Base-by-base conservation (phyloP, 2,888 invertebrate species). In the Anthrax anthrax region DNA sequence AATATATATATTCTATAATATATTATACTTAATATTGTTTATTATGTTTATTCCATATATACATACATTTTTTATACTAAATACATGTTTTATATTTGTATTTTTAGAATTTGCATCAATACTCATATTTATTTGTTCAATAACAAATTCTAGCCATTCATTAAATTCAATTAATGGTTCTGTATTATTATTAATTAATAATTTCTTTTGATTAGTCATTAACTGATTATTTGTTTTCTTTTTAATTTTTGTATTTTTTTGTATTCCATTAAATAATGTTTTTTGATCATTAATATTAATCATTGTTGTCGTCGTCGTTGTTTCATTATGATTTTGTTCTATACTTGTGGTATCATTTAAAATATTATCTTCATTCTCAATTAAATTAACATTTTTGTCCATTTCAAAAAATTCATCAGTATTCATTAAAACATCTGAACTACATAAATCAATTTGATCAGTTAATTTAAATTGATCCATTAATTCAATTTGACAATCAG, bases 91-190 rank as follows among this genome's bases (percentile, higher is more conserved):
- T 34, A 82, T 77, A 10, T 80, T 76, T 56, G 74, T 75, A 47
- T 80, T 78, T 58, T 73, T 71, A 56, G 77, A 77, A 55, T 78
- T 79, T 59, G 77, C 81, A 60, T 78, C 79, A 75, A 86, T 78
- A 14, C 79, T 75, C 53, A 78, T 78, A 65, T 86, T 86, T 44
- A 87, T 79, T 19, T 79, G 70, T 60, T 87, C 86, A 12, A 84
- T 84, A 14, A 84, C 78, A 57, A 81, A 80, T 2, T 79, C 76
- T 39, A 86, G 66, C 86, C 87, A 87, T 42, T 77, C 73, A 12
- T 76, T 66, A 62, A 84, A 86, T 17, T 60, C 57, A 37, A 69
- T 50, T 0, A 59, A 59, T 13, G 63, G 65, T 13, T 19, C 42
- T 12, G 23, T 23, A 8, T 23, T 23, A 23, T 23, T 13, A 40